Conservation (phyloP, 2,797 vertebrate genomes). For the Phyllotis vaccarum region DNA sequence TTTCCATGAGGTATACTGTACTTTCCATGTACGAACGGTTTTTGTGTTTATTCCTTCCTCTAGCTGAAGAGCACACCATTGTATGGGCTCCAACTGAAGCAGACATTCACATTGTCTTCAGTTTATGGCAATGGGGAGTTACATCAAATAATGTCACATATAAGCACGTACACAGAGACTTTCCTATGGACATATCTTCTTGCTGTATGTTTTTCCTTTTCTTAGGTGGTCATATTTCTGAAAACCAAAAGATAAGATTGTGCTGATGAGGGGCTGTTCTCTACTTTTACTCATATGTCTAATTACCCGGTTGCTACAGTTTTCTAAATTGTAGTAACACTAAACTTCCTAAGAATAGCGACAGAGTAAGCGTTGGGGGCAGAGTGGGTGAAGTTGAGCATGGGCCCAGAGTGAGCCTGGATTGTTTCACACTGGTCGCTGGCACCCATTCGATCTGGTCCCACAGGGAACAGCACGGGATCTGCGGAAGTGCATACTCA, state of each 20-base stretch:
- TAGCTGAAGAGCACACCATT: not conserved
- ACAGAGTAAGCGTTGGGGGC: constrained; percentile 6
- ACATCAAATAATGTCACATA: not conserved
- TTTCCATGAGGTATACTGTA: not conserved
- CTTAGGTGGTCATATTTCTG: not conserved
- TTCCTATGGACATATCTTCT: not conserved
- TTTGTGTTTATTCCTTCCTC: not conserved
- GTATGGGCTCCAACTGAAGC: not conserved
- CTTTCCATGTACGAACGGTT: not conserved
- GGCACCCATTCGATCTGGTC: constrained; percentile 59
- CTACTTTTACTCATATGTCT: not conserved
- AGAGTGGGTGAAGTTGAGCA: constrained; percentile 24
- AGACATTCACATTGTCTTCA: not conserved
- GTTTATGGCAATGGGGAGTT: not conserved
- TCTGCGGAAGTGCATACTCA: constrained; percentile 78
- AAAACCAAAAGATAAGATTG: constrained; percentile 13
- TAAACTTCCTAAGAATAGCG: constrained; percentile 66
- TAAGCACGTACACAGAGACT: not conserved
- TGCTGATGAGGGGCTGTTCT: constrained; percentile 18
- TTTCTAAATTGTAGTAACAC: constrained; percentile 41
- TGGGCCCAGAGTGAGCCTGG: constrained; percentile 26
- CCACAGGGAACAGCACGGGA: constrained; percentile 70
- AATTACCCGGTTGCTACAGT: constrained; percentile 23
- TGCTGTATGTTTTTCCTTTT: not conserved
- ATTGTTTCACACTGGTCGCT: constrained; percentile 61